Evolutionary conservation across 92 coral and sea anemone species (phyloP), one percentile per base, ranked within the genome.

Genomic region (Epizoanthus rinbou): DNA sequence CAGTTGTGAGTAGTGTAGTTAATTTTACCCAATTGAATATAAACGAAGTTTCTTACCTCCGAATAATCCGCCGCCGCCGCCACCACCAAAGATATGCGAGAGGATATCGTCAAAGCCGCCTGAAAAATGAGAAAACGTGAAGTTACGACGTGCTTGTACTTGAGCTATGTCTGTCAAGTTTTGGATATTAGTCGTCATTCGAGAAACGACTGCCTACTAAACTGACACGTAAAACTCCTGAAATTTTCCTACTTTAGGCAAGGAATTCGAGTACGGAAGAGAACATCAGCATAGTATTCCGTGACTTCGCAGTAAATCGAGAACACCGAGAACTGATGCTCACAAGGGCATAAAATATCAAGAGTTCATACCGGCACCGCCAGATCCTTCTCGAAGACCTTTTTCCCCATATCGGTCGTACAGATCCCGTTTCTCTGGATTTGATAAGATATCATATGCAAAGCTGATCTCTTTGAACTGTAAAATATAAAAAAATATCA

Each of bases 381-480:
- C 95, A 28, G 88, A 86, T 50, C 98, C 98, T 74, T 95, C 98
- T 1, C 98, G 96, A 13, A 95, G 88, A 67, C 98, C 98, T 84
- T 94, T 91, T 89, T 95, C 98, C 47, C 98, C 98, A 87, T 86
- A 95, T 82, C 91, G 87, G 82, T 95, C 98, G 60, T 95, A 95
- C 23, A 94, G 83, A 54, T 95, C 94, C 57, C 98, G 86, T 86
- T 95, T 95, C 33, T 95, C 98, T 68, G 97, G 95, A 86, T 93
- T 89, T 65, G 98, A 95, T 45, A 95, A 88, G 16, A 95, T 91
- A 45, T 95, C 98, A 75, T 95, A 90, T 14, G 98, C 98, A 74
- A 95, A 95, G 88, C 93, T 95, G 86, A 95, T 90, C 73, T 95
- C 98, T 80, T 95, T 95, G 59, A 95, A 95, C 98, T 95, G 84